phyloP scores from a whole-genome alignment of 23 tunicate genomes.

The Phallusia fumigata region DNA sequence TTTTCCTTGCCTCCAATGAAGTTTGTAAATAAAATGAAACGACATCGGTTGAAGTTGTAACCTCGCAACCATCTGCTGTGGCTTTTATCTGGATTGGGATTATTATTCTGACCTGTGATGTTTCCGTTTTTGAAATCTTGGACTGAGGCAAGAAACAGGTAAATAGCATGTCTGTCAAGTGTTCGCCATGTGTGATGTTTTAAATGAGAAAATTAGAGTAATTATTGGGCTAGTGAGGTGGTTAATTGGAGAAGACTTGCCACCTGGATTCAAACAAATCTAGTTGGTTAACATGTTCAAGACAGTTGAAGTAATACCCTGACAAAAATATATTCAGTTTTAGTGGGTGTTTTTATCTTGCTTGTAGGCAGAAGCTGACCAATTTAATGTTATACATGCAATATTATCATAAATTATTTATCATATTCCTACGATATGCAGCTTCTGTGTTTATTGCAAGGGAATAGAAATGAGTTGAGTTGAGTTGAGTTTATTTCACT shows the following conservation, averaged over 20 bases:
- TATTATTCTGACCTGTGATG: slow-evolving; percentile 11
- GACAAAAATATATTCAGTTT: too few species aligned
- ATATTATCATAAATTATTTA: too few species aligned
- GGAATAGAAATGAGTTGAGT: too few species aligned
- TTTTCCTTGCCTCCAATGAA: neutral
- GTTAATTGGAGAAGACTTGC: neutral
- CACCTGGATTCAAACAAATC: too few species aligned
- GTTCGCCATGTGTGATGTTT: neutral
- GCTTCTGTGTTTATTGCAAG: too few species aligned
- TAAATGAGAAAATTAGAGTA: neutral
- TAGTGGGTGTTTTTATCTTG: too few species aligned
- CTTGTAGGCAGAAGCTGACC: too few species aligned
- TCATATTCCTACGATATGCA: too few species aligned
- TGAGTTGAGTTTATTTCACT: too few species aligned
- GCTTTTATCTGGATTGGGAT: neutral
- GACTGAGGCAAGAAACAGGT: slow-evolving; percentile 46
- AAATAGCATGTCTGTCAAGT: neutral
- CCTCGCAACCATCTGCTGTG: neutral
- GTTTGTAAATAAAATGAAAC: neutral
- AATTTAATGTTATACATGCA: too few species aligned
- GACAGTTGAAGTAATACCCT: too few species aligned
- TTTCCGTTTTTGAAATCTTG: slow-evolving; percentile 52
- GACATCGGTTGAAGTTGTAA: neutral
- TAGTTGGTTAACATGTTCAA: too few species aligned
- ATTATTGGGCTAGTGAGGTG: neutral